These are phyloP conservation scores for Hypolimnas misippus DNA, from an alignment of 2,888 invertebrate genomes.

Conservation along the genomic window DNA sequence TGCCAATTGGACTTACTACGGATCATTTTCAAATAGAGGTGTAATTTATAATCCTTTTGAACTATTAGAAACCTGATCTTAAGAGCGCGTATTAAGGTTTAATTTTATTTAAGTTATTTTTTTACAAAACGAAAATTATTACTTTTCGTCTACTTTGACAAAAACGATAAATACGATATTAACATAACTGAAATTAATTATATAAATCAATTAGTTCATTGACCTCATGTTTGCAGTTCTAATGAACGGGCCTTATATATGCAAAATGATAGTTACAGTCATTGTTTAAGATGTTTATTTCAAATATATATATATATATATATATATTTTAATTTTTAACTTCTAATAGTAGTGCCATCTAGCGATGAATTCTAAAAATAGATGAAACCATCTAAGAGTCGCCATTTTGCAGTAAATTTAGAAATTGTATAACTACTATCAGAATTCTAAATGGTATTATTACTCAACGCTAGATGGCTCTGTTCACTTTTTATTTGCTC, in stretches of 20 bases:
- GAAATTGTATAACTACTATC: neutral
- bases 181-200: too few species aligned
- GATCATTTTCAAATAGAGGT: constrained; percentile 41
- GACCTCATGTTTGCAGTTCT: too few species aligned
- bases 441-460: neutral
- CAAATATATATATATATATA: too few species aligned
- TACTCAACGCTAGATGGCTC: constrained; percentile 1
- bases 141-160: neutral
- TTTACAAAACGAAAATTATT: neutral
- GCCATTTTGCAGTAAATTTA: too few species aligned
- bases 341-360: neutral
- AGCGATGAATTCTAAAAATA: neutral
- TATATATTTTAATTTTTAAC: neutral
- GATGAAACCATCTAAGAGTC: neutral
- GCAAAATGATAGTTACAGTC: too few species aligned
- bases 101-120: constrained; percentile 9
- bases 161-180: too few species aligned
- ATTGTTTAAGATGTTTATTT: too few species aligned
- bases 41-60: constrained; percentile 47
- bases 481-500: neutral
- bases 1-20: constrained; percentile 47
- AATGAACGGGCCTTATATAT: too few species aligned
- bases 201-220: too few species aligned
- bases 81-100: neutral
- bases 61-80: constrained; percentile 20